Conservation (phyloP, 1,140 invertebrate species). For the Antheraea pernyi region DNA sequence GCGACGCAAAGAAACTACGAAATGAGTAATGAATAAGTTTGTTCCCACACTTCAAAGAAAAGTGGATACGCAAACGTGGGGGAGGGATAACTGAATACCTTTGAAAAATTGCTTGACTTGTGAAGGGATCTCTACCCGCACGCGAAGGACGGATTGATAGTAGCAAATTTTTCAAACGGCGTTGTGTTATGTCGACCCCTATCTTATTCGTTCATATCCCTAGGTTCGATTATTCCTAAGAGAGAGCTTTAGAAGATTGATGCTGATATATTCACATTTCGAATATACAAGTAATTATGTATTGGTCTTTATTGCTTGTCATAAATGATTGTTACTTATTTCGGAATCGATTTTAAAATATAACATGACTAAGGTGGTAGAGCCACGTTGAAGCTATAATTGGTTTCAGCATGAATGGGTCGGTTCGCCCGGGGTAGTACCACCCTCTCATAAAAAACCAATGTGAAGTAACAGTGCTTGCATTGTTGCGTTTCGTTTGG, state of each 20-base stretch:
- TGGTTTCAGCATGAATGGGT: too few species aligned
- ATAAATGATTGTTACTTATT: too few species aligned
- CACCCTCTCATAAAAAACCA: too few species aligned
- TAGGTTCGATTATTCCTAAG: conserved; percentile 17
- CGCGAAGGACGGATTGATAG: conserved; percentile 37
- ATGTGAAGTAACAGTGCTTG: too few species aligned
- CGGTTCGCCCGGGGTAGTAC: too few species aligned
- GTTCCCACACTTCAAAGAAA: conserved; percentile 27
- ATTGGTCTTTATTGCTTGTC: not conserved
- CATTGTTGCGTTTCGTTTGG: too few species aligned
- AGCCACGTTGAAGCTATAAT: too few species aligned
- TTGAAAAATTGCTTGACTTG: conserved; percentile 36
- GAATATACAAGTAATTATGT: too few species aligned
- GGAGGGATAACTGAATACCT: conserved; percentile 32
- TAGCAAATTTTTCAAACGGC: conserved; percentile 35
- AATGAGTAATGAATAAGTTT: conserved; percentile 40
- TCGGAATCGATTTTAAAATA: too few species aligned
- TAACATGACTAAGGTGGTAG: too few species aligned
- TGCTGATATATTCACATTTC: conserved; percentile 19
- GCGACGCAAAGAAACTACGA: conserved; percentile 10
- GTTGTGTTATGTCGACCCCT: conserved; percentile 18
- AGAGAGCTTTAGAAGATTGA: conserved; percentile 29
- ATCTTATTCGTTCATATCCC: conserved; percentile 27
- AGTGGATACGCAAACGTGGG: conserved; percentile 26
- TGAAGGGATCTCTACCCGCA: conserved; percentile 34